Evolutionary conservation across 2,797 vertebrate species (phyloP).

Genomic region (Hydrolagus colliei): DNA sequence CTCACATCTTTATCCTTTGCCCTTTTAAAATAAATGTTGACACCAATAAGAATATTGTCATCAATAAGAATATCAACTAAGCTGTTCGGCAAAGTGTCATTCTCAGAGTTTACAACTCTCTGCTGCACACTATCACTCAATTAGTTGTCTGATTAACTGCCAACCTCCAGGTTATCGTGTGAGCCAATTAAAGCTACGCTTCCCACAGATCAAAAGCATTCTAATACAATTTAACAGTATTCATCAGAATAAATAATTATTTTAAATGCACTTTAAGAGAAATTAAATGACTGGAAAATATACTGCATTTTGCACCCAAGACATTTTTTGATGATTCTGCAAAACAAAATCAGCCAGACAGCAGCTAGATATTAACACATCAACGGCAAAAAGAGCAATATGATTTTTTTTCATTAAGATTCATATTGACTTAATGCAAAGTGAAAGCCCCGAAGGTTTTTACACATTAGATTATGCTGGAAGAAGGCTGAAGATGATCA

Average conservation of each 20-base stretch:
- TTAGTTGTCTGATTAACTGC: not conserved
- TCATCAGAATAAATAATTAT: not conserved
- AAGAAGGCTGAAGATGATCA: not conserved
- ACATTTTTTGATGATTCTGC: not conserved
- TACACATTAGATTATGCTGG: not conserved
- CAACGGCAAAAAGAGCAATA: not conserved
- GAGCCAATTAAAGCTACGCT: not conserved
- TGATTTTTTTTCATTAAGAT: not conserved
- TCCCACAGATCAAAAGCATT: not conserved
- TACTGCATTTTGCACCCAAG: not conserved
- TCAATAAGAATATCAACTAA: too few relatives aligned
- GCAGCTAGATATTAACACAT: not conserved
- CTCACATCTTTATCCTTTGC: not conserved
- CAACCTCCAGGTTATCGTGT: not conserved
- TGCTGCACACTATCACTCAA: not conserved
- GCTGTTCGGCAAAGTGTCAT: too few relatives aligned
- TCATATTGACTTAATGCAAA: not conserved
- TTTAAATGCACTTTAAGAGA: not conserved
- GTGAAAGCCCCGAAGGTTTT: not conserved
- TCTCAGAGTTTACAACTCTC: not conserved
- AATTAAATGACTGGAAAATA: not conserved
- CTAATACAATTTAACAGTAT: not conserved
- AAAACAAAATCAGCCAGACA: not conserved
- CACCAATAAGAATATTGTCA: too few relatives aligned
- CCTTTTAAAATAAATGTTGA: too few relatives aligned